Evolutionary conservation across 2,888 invertebrate species (phyloP).

Genomic region (Apodemia zela): DNA sequence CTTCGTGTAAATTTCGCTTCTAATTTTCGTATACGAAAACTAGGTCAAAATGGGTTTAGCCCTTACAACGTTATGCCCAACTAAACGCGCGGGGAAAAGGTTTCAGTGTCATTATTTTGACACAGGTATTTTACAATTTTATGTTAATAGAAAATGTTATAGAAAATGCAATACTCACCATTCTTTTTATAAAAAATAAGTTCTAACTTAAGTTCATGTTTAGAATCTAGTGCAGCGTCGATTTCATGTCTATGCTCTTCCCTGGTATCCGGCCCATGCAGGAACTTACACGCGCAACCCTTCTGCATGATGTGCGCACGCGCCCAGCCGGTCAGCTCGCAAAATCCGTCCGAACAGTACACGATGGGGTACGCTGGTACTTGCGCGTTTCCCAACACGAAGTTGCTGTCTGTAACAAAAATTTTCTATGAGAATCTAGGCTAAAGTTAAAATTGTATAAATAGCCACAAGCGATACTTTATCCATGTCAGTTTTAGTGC

Average conservation of each 20-base stretch:
- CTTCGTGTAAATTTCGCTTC: too few relatives aligned
- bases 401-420: constrained; percentile 91
- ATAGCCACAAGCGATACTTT: too few relatives aligned
- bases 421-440: too few relatives aligned
- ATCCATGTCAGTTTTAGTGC: too few relatives aligned
- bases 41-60: too few relatives aligned
- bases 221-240: constrained; percentile 92
- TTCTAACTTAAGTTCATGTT: constrained; percentile 95
- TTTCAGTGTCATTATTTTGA: too few relatives aligned
- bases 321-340: constrained; percentile 95
- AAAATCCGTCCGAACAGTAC: constrained; percentile 97
- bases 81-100: too few relatives aligned
- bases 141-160: background rate
- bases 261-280: constrained; percentile 94
- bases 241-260: constrained; percentile 94
- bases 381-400: constrained; percentile 97
- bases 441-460: too few relatives aligned
- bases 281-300: constrained; percentile 96
- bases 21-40: too few relatives aligned
- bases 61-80: too few relatives aligned
- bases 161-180: constrained; percentile 76
- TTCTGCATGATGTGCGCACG: constrained; percentile 98
- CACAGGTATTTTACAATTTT: too few relatives aligned
- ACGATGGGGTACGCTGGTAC: constrained; percentile 95
- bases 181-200: constrained; percentile 97